Evolutionary conservation across 2,888 invertebrate species (phyloP).

Genomic region (Ethmia dodecea): DNA sequence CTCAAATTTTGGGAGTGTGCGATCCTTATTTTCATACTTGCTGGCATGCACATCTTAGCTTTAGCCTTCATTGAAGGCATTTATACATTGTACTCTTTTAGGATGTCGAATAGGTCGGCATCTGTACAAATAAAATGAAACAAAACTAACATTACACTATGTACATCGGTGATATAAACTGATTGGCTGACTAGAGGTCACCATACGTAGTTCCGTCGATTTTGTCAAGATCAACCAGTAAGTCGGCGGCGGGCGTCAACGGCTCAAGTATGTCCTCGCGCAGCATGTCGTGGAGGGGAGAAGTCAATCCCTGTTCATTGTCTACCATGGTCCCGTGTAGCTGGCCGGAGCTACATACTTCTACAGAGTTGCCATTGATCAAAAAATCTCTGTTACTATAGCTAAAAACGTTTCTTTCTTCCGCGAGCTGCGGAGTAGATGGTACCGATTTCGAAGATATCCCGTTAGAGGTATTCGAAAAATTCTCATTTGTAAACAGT

Average conservation of each 20-base stretch:
- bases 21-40: slow-evolving; percentile 23
- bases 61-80: slow-evolving; percentile 72
- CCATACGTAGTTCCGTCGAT: slow-evolving; percentile 63
- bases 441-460: slow-evolving; percentile 86
- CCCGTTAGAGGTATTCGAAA: slow-evolving; percentile 56
- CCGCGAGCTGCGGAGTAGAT: slow-evolving; percentile 79
- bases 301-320: slow-evolving; percentile 41
- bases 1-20: slow-evolving; percentile 64
- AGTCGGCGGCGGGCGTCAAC: slow-evolving; percentile 51
- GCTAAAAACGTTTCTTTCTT: slow-evolving; percentile 74
- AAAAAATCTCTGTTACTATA: slow-evolving; percentile 79
- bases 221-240: slow-evolving; percentile 68
- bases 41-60: slow-evolving; percentile 21
- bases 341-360: slow-evolving; percentile 46
- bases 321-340: slow-evolving; percentile 47
- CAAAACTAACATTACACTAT: slow-evolving; percentile 40
- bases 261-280: slow-evolving; percentile 58
- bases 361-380: slow-evolving; percentile 79
- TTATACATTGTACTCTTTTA: slow-evolving; percentile 59
- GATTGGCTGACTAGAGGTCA: slow-evolving; percentile 62
- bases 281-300: slow-evolving; percentile 62
- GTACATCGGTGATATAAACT: slow-evolving; percentile 33
- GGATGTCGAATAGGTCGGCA: slow-evolving; percentile 47
- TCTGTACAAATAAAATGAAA: slow-evolving; percentile 58
- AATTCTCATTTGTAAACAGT: slow-evolving; percentile 47